phyloP scores from a whole-genome alignment of 2,888 invertebrate species.

The Drosophila macrospina region DNA sequence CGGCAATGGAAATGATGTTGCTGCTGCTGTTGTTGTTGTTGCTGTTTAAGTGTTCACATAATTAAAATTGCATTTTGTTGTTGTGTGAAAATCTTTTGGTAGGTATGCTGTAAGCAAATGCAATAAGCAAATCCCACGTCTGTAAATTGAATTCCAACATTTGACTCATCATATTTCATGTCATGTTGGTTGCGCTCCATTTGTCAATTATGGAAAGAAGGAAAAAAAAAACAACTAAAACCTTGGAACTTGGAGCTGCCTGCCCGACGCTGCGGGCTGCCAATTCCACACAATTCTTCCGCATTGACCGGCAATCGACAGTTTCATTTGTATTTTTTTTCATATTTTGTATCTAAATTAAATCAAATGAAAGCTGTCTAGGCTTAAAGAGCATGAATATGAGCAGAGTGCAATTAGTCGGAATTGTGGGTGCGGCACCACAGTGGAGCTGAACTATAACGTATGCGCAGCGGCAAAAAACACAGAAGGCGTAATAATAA shows the following conservation, averaged over 20 bases:
- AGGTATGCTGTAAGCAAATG: slow-evolving; percentile 7
- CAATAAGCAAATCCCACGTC: slow-evolving; percentile 18
- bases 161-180: slow-evolving; percentile 29
- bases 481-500: background rate
- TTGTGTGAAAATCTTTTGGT: slow-evolving; percentile 50
- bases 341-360: slow-evolving; percentile 11
- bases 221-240: no score
- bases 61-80: slow-evolving; percentile 69
- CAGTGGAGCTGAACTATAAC: background rate
- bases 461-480: no score
- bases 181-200: slow-evolving; percentile 28
- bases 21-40: slow-evolving; percentile 17
- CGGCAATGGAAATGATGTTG: slow-evolving; percentile 18
- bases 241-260: slow-evolving; percentile 18
- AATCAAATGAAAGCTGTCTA: slow-evolving; percentile 11
- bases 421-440: slow-evolving; percentile 41
- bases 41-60: slow-evolving; percentile 45
- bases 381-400: slow-evolving; percentile 13
- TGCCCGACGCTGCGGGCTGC: slow-evolving; percentile 32
- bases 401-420: slow-evolving; percentile 43
- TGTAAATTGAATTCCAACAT: background rate
- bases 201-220: slow-evolving; percentile 17
- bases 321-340: slow-evolving; percentile 15
- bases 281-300: slow-evolving; percentile 37
- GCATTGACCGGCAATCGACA: slow-evolving; percentile 36